These are phyloP conservation scores for Danio jaintianensis DNA, from an alignment of 2,797 vertebrate species.

Conservation along the genomic window DNA sequence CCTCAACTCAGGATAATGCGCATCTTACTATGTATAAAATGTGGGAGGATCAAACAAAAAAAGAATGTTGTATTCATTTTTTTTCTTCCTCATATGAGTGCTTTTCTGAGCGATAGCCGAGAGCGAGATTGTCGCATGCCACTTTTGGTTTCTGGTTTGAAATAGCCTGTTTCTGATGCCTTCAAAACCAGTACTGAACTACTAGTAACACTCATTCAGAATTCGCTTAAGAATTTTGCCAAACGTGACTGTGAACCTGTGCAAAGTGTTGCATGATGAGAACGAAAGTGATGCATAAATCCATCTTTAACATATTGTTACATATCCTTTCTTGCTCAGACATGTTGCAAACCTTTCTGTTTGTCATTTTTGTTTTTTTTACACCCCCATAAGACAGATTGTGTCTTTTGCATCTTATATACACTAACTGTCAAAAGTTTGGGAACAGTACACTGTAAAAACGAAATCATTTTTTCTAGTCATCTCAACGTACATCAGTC, in stretches of 20 bases:
- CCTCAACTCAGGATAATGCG: constrained; percentile 30
- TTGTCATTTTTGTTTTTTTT: too few relatives aligned
- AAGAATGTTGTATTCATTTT: neutral
- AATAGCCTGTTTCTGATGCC: neutral
- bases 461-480: too few relatives aligned
- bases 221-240: neutral
- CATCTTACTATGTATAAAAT: constrained; percentile 8
- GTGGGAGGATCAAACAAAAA: neutral
- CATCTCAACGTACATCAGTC: too few relatives aligned
- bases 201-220: constrained; percentile 19
- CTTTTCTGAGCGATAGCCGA: neutral
- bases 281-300: constrained; percentile 17
- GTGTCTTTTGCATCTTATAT: neutral
- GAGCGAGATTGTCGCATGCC: constrained; percentile 14
- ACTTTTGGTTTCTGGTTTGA: constrained; percentile 22
- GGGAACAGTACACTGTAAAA: too few relatives aligned
- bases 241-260: neutral
- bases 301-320: constrained; percentile 5
- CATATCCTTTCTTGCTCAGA: neutral
- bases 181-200: neutral
- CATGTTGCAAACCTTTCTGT: neutral
- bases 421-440: too few relatives aligned
- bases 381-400: neutral
- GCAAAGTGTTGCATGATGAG: constrained; percentile 4
- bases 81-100: neutral